Base-by-base conservation (phyloP, 2,888 invertebrate species). In the Teleiodes luculella region DNA sequence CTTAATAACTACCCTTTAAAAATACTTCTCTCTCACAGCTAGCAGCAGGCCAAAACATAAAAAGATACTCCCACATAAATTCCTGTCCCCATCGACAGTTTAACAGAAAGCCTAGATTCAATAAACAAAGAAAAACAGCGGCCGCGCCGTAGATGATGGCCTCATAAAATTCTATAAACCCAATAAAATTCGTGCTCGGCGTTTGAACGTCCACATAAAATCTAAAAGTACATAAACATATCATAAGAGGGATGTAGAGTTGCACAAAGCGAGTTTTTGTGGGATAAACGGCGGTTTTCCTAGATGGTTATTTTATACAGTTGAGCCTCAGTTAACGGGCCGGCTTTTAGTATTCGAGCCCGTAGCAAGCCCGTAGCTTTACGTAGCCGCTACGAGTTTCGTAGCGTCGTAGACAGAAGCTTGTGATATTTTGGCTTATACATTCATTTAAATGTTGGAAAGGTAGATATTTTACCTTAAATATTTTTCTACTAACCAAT, bases 251-350 rank as follows among this genome's bases (percentile, higher is more conserved):
- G 85, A 78, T 83, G 76, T 79, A 78, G 78, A 83, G 86, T 83
- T 86, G 84, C 83, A 85, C 85, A 88, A 86, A 83, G 85, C 79
- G 82, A 80, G 79, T 86, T 86, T 87, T 82, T 83, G 68, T 68
- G 78, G 87, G 86, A 86, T 87, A 82, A 85, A 72, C 80, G 77
- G 69, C 72, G 81, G 80, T 85, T 83, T 79, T 69, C 80, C 65
- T 80, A 84, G 87, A 89, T 89, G 88, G 89, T 82, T 87, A 88
- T 89, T 87, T 89, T 89, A 89, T 89, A 86, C 88, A 87, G 87
- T 74, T 71, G 70, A 79, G 78, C 70, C 18, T 67, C 72, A 81
- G 78, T 83, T 86, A 87, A 87, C 86, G 78, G 82, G 67, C 46
- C 13, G 24, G 76, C 72, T 70, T 77, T 77, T 68, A 72, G 65